Evolutionary conservation across 2,797 vertebrate species (phyloP).

Genomic region (Channa striata): DNA sequence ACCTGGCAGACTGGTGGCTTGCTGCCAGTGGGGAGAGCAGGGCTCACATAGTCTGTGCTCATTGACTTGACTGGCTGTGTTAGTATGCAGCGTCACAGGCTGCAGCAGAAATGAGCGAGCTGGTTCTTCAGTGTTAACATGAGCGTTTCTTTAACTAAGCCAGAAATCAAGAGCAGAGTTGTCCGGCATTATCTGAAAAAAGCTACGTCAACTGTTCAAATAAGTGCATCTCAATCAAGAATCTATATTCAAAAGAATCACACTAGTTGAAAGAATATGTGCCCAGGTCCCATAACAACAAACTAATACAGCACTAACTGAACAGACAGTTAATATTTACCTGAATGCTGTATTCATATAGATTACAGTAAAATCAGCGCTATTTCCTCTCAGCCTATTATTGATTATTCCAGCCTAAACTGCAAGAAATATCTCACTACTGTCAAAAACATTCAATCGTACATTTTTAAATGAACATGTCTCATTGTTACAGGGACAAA

Average conservation of each 20-base stretch:
- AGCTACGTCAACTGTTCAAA: conserved; percentile 30
- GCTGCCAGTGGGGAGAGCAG: conserved; percentile 40
- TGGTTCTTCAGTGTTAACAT: conserved; percentile 63
- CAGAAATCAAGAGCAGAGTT: conserved; percentile 49
- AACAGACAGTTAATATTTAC: conserved; percentile 5
- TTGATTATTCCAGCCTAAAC: conserved; percentile 6
- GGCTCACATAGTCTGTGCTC: conserved; percentile 51
- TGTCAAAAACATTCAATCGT: conserved; percentile 38
- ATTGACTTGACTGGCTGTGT: conserved; percentile 69
- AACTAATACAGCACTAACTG: conserved; percentile 20
- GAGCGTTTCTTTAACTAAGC: conserved; percentile 42
- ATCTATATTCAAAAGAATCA: conserved; percentile 25
- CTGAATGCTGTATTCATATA: background rate
- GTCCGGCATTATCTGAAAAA: conserved; percentile 60
- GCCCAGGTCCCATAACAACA: conserved; percentile 4
- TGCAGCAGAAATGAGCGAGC: conserved; percentile 51
- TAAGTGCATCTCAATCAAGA: conserved; percentile 19
- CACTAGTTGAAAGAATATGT: background rate
- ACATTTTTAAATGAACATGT: conserved; percentile 50
- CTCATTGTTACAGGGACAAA: conserved; percentile 65
- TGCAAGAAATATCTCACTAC: conserved; percentile 18
- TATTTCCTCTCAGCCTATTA: background rate
- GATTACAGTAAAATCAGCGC: background rate
- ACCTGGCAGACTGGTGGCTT: conserved; percentile 34
- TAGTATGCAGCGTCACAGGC: conserved; percentile 34